Percentiles rank a stretch among this genome's conserved stretches.
phyloP scores from a whole-genome alignment of 2,797 vertebrate species.

The Cirrhinus mrigala region DNA sequence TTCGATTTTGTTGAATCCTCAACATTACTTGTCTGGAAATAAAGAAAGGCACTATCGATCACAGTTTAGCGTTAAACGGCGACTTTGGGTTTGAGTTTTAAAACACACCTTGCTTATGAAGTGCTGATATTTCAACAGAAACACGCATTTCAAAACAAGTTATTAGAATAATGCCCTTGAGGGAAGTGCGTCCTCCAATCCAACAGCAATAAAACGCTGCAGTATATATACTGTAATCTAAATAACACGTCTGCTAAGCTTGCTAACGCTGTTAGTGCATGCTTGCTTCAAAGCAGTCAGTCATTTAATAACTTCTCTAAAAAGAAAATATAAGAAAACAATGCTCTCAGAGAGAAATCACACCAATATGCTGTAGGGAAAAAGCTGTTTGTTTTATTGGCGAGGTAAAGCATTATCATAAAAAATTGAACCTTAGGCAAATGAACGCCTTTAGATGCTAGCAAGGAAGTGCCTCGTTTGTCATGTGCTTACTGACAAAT shows the following conservation, averaged over 20 bases:
- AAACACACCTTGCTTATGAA: neutral
- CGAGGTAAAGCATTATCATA: neutral
- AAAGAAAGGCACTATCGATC: neutral
- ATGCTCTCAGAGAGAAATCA: conserved; percentile 2
- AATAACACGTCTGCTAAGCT: neutral
- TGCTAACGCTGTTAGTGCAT: neutral
- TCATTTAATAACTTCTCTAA: neutral
- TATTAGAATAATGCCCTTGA: neutral
- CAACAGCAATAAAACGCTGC: neutral
- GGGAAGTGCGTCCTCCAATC: neutral
- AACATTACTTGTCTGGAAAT: neutral
- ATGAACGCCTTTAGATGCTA: neutral
- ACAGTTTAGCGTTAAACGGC: neutral
- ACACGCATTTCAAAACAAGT: neutral
- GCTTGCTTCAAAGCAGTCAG: neutral
- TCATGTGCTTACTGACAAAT: conserved; percentile 15
- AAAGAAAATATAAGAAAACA: neutral
- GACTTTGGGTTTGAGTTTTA: conserved; percentile 5
- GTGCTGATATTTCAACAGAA: neutral
- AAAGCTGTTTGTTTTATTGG: neutral
- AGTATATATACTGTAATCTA: neutral
- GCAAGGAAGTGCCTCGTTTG: conserved; percentile 7
- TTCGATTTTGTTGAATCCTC: neutral
- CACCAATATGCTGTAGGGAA: neutral
- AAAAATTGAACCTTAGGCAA: neutral